Evolutionary conservation across 2,113 vertebrate genomes (phyloP).

Genomic region (Isurus oxyrinchus): DNA sequence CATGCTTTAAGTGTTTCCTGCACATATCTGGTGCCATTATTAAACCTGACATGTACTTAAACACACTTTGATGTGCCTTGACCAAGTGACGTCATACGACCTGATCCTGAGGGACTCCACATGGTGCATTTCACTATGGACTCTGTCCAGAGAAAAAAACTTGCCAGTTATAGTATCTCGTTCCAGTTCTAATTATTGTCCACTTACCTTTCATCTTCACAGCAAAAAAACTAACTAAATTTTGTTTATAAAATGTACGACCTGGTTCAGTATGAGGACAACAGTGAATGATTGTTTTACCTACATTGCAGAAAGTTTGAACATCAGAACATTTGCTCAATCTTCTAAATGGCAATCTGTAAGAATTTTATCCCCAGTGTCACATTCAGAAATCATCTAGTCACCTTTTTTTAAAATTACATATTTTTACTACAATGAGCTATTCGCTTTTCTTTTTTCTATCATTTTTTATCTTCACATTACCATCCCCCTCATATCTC

Average conservation of each 20-base stretch:
- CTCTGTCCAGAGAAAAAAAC: background rate
- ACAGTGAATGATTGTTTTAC: background rate
- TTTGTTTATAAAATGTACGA: background rate
- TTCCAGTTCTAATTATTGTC: background rate
- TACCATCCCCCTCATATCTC: background rate
- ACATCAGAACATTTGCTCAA: background rate
- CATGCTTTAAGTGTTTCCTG: background rate
- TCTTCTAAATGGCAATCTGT: background rate
- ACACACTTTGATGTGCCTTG: background rate
- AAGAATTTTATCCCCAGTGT: background rate
- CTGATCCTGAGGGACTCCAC: background rate
- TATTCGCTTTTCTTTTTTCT: background rate
- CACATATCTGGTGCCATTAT: background rate
- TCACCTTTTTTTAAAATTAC: background rate
- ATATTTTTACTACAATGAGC: background rate
- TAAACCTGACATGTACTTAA: slow-evolving; percentile 8
- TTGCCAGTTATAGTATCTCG: background rate
- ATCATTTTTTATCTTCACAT: background rate
- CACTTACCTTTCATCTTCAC: background rate
- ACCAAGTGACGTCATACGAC: background rate
- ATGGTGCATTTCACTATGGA: background rate
- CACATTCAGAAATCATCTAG: background rate
- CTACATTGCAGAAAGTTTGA: background rate
- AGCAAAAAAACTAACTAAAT: background rate
- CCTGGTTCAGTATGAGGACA: background rate